Conservation (phyloP, 2,888 invertebrate species). For the Agonopterix alstromeriana region DNA sequence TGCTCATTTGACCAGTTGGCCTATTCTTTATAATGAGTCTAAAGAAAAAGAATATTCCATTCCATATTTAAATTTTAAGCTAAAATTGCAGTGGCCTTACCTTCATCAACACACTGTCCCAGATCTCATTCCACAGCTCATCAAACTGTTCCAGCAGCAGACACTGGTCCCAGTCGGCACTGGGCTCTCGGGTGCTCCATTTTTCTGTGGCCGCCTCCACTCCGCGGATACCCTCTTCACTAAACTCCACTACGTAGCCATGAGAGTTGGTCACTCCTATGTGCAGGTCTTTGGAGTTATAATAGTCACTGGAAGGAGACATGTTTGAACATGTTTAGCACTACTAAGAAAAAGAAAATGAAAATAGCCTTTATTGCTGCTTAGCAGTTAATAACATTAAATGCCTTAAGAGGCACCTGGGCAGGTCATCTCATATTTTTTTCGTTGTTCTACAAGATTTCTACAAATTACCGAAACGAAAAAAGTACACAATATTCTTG, state of each 20-base stretch:
- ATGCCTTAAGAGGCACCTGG: too few species aligned
- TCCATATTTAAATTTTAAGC: too few species aligned
- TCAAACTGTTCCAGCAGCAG: slow-evolving; percentile 82
- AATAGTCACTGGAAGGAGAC: slow-evolving; percentile 83
- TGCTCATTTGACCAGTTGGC: too few species aligned
- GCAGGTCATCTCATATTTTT: too few species aligned
- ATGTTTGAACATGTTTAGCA: slow-evolving; percentile 1
- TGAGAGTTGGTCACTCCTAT: slow-evolving; percentile 92
- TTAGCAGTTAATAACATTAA: too few species aligned
- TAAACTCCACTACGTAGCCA: slow-evolving; percentile 89
- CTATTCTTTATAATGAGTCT: too few species aligned
- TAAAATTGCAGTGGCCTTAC: slow-evolving; percentile 34
- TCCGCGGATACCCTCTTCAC: slow-evolving; percentile 83
- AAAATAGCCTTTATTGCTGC: too few species aligned
- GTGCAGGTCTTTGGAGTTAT: slow-evolving; percentile 89
- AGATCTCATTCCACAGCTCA: slow-evolving; percentile 84
- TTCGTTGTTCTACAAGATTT: too few species aligned
- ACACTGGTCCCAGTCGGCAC: slow-evolving; percentile 81
- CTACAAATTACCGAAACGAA: too few species aligned
- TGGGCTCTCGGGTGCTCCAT: slow-evolving; percentile 77
- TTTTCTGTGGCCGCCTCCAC: slow-evolving; percentile 77
- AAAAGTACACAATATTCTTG: too few species aligned
- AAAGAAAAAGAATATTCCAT: too few species aligned
- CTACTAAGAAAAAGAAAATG: too few species aligned
- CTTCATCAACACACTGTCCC: slow-evolving; percentile 82